These are phyloP conservation scores for Calephelis virginiensis DNA, from an alignment of 1,140 invertebrate species.

Conservation along the genomic window DNA sequence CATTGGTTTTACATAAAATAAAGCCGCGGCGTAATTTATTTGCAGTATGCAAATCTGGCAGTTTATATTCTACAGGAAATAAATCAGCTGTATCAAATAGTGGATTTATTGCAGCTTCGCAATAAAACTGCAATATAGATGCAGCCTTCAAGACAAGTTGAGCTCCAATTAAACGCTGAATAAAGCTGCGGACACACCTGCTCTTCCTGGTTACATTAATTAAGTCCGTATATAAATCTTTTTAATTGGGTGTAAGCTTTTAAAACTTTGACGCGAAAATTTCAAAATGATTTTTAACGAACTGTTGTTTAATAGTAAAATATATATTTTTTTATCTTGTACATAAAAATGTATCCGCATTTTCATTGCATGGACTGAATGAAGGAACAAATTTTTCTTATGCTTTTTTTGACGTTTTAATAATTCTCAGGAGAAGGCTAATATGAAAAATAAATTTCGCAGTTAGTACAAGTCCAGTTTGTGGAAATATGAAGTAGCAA, in stretches of 20 bases:
- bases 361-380: too few species aligned
- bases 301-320: not conserved
- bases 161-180: constrained; percentile 11
- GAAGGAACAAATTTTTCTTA: too few species aligned
- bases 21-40: constrained; percentile 13
- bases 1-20: constrained; percentile 5
- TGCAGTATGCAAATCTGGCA: constrained; percentile 11
- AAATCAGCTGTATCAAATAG: constrained; percentile 16
- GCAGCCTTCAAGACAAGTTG: constrained; percentile 15
- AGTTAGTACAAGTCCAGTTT: too few species aligned
- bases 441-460: too few species aligned
- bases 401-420: too few species aligned
- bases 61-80: constrained; percentile 17
- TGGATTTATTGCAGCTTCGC: constrained; percentile 5
- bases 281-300: not conserved
- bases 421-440: too few species aligned
- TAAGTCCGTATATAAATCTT: constrained; percentile 8
- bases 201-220: constrained; percentile 5
- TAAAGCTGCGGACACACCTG: constrained; percentile 15
- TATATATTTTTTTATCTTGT: too few species aligned
- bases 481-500: too few species aligned
- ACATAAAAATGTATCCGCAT: too few species aligned
- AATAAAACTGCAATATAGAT: constrained; percentile 16
- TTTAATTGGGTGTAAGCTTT: constrained; percentile 1
- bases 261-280: not conserved